A percentile compares a stretch with the other conserved stretches of the same genome.
These are phyloP conservation scores for Campoletis sonorensis DNA, from an alignment of 1,140 invertebrate species.

Conservation along the genomic window DNA sequence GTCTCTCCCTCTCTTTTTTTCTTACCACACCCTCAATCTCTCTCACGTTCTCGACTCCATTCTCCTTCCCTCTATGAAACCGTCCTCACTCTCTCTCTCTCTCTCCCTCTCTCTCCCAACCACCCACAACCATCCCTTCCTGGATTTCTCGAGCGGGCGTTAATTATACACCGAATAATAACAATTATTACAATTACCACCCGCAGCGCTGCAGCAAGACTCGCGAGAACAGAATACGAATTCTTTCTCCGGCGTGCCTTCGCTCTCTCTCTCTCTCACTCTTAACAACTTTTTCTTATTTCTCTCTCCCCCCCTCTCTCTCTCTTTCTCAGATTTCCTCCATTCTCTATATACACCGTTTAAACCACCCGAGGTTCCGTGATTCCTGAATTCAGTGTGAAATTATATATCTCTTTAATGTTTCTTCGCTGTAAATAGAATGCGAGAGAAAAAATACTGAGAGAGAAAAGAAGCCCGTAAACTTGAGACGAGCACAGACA, in stretches of 20 bases:
- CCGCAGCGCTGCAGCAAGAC: conserved; percentile 56
- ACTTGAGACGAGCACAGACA: too few relatives aligned
- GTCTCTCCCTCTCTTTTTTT: conserved; percentile 25
- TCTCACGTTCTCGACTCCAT: conserved; percentile 26
- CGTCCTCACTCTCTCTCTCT: conserved; percentile 42
- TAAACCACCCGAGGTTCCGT: conserved; percentile 20
- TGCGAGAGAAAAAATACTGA: neutral
- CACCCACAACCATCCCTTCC: neutral
- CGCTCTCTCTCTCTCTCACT: neutral
- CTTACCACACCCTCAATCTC: conserved; percentile 25
- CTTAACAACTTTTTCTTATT: conserved; percentile 37
- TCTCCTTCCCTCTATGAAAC: conserved; percentile 7
- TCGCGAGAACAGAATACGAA: conserved; percentile 54
- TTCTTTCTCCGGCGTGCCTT: conserved; percentile 35
- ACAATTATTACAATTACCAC: conserved; percentile 71
- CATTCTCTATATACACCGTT: neutral
- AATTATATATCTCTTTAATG: conserved; percentile 37
- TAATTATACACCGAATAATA: conserved; percentile 73
- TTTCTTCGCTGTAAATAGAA: conserved; percentile 25
- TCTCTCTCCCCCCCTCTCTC: neutral
- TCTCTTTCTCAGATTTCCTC: neutral
- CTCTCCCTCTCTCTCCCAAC: conserved; percentile 38
- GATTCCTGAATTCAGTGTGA: conserved; percentile 41
- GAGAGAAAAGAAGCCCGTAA: neutral
- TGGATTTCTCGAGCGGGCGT: conserved; percentile 63